These are phyloP conservation scores for Ormyrus thymus DNA, from an alignment of 2,888 invertebrate genomes.

Conservation along the genomic window DNA sequence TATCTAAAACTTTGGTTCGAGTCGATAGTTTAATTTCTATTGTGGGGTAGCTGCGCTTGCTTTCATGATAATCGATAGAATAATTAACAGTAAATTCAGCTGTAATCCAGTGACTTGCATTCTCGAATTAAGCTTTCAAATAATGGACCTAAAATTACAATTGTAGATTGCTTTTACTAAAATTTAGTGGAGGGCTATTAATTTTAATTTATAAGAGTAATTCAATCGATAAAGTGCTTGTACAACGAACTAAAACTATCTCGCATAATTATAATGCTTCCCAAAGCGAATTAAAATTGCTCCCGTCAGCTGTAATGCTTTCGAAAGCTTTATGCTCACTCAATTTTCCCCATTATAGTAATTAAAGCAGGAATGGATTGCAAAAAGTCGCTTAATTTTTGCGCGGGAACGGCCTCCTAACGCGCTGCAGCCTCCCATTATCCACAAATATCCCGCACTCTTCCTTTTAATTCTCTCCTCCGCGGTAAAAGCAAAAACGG, in stretches of 20 bases:
- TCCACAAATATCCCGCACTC: no score
- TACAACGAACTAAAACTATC: slow-evolving; percentile 32
- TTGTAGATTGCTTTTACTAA: slow-evolving; percentile 37
- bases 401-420: no score
- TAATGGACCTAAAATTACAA: slow-evolving; percentile 36
- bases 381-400: not conserved
- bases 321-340: slow-evolving; percentile 24
- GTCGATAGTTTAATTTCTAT: no score
- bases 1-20: no score
- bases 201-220: slow-evolving; percentile 44
- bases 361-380: slow-evolving; percentile 7
- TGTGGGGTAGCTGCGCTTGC: not conserved
- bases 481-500: no score
- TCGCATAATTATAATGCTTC: slow-evolving; percentile 42
- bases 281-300: slow-evolving; percentile 41
- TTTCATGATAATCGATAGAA: slow-evolving; percentile 4
- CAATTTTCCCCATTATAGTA: slow-evolving; percentile 20
- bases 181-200: slow-evolving; percentile 33
- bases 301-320: slow-evolving; percentile 27
- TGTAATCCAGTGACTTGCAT: slow-evolving; percentile 29
- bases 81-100: not conserved
- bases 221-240: slow-evolving; percentile 40
- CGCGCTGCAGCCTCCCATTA: no score
- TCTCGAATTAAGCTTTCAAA: slow-evolving; percentile 1
- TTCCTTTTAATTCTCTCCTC: no score